Percentiles rank a stretch among this genome's conserved stretches.
phyloP scores from a whole-genome alignment of 2,888 invertebrate species.

The Tolmerus cingulatus region DNA sequence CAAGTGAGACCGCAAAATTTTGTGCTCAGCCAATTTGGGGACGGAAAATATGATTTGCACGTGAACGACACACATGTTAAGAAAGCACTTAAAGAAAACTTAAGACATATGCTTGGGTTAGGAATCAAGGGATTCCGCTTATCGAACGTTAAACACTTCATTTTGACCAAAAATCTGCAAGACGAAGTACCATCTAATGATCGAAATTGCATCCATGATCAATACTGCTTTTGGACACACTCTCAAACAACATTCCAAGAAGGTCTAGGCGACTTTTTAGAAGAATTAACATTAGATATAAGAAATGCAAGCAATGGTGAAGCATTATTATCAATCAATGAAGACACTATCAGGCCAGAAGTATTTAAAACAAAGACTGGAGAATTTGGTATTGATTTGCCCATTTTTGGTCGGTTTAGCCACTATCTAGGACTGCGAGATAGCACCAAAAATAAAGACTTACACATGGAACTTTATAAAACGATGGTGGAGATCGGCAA shows the following conservation, averaged over 20 bases:
- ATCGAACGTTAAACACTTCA: constrained; percentile 70
- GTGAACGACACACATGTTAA: constrained; percentile 75
- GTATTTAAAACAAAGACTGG: constrained; percentile 54
- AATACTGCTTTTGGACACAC: constrained; percentile 74
- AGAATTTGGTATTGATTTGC: constrained; percentile 58
- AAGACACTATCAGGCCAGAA: constrained; percentile 58
- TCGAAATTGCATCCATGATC: constrained; percentile 62
- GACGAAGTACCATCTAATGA: constrained; percentile 65
- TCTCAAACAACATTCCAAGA: constrained; percentile 71
- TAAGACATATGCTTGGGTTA: constrained; percentile 75
- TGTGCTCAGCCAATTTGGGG: constrained; percentile 80
- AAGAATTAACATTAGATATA: constrained; percentile 71
- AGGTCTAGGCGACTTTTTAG: constrained; percentile 68
- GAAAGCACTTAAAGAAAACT: constrained; percentile 71
- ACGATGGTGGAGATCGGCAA: constrained; percentile 54
- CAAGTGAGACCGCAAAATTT: constrained; percentile 61
- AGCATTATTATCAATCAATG: constrained; percentile 62
- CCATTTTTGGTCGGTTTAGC: constrained; percentile 58
- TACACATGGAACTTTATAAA: constrained; percentile 54
- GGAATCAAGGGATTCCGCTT: constrained; percentile 85
- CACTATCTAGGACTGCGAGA: constrained; percentile 52
- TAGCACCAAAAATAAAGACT: constrained; percentile 52
- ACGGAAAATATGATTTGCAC: constrained; percentile 80
- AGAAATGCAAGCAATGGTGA: constrained; percentile 66
- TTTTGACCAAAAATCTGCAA: constrained; percentile 67